These are phyloP conservation scores for Palythoa heliodiscus DNA, from an alignment of 92 coral and sea anemone genomes.

Conservation along the genomic window DNA sequence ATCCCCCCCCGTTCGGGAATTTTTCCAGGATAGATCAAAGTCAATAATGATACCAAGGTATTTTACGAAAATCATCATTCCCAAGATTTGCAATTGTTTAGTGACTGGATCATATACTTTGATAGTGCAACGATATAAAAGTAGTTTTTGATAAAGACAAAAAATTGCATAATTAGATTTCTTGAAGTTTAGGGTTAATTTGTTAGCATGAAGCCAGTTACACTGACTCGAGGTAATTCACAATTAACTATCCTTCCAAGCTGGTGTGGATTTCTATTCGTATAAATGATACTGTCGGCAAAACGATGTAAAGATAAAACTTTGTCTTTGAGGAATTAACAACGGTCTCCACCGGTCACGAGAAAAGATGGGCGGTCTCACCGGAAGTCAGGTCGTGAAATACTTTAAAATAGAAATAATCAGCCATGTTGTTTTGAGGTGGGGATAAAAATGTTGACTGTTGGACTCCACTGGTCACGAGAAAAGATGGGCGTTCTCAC, in stretches of 20 bases:
- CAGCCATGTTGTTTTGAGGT: too few relatives aligned
- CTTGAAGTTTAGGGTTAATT: slow-evolving; percentile 11
- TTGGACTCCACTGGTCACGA: too few relatives aligned
- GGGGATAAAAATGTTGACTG: too few relatives aligned
- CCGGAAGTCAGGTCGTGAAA: too few relatives aligned
- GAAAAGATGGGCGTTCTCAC: too few relatives aligned
- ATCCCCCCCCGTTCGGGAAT: too few relatives aligned
- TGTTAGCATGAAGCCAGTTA: slow-evolving; percentile 24
- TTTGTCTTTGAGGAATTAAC: too few relatives aligned
- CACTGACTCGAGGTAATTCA: background rate
- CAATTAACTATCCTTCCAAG: background rate
- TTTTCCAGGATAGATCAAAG: too few relatives aligned
- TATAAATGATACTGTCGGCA: background rate
- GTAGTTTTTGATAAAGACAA: background rate
- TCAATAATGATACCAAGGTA: too few relatives aligned
- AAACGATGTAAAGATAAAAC: background rate
- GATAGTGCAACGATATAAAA: background rate
- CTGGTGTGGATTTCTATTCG: background rate
- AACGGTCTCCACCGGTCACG: too few relatives aligned
- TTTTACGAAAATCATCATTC: background rate
- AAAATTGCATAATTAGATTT: slow-evolving; percentile 3
- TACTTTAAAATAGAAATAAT: too few relatives aligned
- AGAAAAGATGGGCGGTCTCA: too few relatives aligned
- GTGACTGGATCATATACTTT: background rate
- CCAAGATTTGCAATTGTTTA: background rate